Conservation (phyloP, 2,113 vertebrate genomes). For the Ophiodon elongatus region DNA sequence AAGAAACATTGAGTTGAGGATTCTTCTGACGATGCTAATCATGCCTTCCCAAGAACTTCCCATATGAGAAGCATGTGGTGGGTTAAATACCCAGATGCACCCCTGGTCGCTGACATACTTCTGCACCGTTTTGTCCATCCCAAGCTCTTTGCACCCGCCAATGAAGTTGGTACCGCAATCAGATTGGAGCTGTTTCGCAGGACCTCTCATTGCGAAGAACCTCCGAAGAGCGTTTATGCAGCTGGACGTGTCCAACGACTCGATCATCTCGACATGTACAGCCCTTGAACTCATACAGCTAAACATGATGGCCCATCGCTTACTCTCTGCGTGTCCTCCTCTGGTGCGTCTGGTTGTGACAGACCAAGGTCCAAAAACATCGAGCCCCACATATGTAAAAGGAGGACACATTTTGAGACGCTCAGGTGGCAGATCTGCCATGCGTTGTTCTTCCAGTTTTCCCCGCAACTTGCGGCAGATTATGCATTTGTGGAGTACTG, state of each 20-base stretch:
- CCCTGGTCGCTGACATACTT: neutral
- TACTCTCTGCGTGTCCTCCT: constrained; percentile 14
- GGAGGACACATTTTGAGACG: neutral
- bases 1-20: neutral
- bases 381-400: constrained; percentile 8
- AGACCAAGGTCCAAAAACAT: constrained; percentile 15
- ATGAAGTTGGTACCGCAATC: neutral
- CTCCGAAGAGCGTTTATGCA: neutral
- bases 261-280: neutral
- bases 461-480: neutral
- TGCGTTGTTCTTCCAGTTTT: neutral
- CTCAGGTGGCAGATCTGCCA: constrained; percentile 1
- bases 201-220: neutral
- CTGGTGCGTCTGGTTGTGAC: neutral
- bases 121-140: neutral
- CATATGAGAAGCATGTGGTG: neutral
- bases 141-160: neutral
- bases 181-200: neutral
- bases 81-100: neutral
- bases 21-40: neutral
- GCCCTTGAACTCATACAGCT: neutral
- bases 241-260: neutral
- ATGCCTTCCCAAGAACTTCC: neutral
- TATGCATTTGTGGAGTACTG: constrained; percentile 10
- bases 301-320: constrained; percentile 1